phyloP scores from a whole-genome alignment of 2,797 vertebrate genomes.

The Phyllotis vaccarum region DNA sequence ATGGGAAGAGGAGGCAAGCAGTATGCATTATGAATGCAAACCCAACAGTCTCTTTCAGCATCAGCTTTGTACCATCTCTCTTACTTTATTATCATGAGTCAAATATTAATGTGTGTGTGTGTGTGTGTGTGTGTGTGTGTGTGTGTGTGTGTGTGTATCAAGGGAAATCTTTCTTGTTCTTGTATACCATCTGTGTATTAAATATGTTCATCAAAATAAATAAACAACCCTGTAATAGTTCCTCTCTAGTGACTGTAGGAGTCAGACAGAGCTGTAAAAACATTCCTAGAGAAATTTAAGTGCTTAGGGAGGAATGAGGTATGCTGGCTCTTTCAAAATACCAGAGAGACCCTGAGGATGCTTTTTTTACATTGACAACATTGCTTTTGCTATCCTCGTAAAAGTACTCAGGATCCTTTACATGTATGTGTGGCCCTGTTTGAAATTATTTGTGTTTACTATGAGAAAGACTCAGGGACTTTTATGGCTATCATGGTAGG shows the following conservation, averaged over 20 bases:
- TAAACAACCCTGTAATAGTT: slow-evolving; percentile 5
- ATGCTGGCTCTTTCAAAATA: slow-evolving; percentile 29
- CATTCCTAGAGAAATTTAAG: slow-evolving; percentile 28
- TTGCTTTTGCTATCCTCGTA: slow-evolving; percentile 11
- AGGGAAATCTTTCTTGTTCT: slow-evolving; percentile 54
- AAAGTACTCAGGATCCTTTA: slow-evolving; percentile 40
- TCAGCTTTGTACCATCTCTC: not conserved
- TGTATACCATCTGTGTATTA: slow-evolving; percentile 70
- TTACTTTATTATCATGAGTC: slow-evolving; percentile 37
- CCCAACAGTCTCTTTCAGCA: slow-evolving; percentile 44
- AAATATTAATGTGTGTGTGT: slow-evolving; percentile 60
- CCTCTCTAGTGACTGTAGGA: slow-evolving; percentile 15
- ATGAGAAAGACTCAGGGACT: not conserved
- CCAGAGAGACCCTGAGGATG: not conserved
- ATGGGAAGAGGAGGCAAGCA: not conserved
- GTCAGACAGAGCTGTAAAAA: slow-evolving; percentile 52
- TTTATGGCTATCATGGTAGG: not conserved
- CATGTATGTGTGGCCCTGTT: slow-evolving; percentile 2
- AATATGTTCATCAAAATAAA: slow-evolving; percentile 64
- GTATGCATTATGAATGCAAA: slow-evolving; percentile 34
- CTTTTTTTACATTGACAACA: slow-evolving; percentile 39
- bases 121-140: slow-evolving; percentile 51
- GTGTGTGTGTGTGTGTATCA: slow-evolving; percentile 50
- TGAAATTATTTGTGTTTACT: not conserved
- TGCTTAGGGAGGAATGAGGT: not conserved